Percentiles rank a stretch among this genome's conserved stretches.
phyloP scores from a whole-genome alignment of 2,113 vertebrate genomes.

The Dasyurus viverrinus region DNA sequence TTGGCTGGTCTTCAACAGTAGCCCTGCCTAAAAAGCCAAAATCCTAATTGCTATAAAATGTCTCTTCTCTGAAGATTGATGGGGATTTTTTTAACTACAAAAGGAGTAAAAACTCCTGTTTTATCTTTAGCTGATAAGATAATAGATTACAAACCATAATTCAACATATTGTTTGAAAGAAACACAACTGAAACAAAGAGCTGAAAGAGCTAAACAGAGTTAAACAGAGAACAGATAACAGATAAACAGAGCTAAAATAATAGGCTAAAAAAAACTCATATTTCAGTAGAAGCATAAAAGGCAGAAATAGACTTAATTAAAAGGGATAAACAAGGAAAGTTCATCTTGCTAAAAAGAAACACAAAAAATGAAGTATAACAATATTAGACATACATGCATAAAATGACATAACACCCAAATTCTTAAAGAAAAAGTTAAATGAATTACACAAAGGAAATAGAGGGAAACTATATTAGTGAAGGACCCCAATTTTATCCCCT shows the following conservation, averaged over 20 bases:
- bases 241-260: background rate
- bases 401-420: background rate
- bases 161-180: background rate
- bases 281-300: background rate
- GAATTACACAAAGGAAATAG: background rate
- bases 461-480: background rate
- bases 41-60: no score
- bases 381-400: background rate
- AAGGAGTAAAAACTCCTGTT: no score
- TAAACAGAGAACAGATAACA: no score
- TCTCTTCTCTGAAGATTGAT: no score
- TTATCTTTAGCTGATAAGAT: background rate
- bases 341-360: background rate
- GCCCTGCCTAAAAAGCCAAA: no score
- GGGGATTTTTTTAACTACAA: no score
- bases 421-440: background rate
- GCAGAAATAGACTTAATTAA: background rate
- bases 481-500: background rate
- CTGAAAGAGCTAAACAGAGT: no score
- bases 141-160: background rate
- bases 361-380: background rate
- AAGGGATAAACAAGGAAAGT: background rate
- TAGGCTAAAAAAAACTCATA: background rate
- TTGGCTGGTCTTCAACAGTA: no score
- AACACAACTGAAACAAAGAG: no score